Percentiles rank a stretch among this genome's conserved stretches.
phyloP scores from a whole-genome alignment of 2,113 vertebrate species.

The Odobenus rosmarus region DNA sequence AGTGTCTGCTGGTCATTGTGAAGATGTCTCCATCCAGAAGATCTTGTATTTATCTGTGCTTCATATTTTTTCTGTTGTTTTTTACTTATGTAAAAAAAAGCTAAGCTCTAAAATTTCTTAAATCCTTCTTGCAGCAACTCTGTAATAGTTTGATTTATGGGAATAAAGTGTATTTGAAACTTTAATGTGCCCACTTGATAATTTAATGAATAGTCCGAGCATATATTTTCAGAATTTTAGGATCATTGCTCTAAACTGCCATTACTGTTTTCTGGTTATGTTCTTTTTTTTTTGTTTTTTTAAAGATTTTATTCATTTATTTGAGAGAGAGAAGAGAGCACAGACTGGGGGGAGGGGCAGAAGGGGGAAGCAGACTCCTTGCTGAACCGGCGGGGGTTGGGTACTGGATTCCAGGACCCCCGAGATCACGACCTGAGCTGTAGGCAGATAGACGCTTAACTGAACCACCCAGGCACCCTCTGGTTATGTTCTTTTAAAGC shows the following conservation, averaged over 20 bases:
- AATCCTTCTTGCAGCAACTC: neutral
- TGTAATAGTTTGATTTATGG: conserved; percentile 16
- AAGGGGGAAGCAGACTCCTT: no score
- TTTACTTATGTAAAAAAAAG: neutral
- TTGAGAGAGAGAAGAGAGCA: neutral
- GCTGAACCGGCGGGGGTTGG: no score
- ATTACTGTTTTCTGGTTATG: neutral
- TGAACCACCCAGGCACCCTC: neutral
- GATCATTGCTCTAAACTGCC: neutral
- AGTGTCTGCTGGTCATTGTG: neutral
- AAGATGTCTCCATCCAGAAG: neutral
- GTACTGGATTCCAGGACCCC: neutral
- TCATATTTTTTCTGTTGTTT: neutral
- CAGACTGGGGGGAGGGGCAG: neutral
- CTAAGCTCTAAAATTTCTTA: neutral
- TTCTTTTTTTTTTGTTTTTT: neutral
- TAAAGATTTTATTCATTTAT: neutral
- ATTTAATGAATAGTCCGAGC: conserved; percentile 31
- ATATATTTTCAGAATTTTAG: neutral
- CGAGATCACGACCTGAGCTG: neutral
- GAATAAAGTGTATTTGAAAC: conserved; percentile 26
- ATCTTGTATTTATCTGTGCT: conserved; percentile 35
- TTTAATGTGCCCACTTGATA: neutral
- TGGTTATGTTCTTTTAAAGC: neutral
- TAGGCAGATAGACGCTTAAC: neutral